Base-by-base conservation (phyloP, 2,888 invertebrate species). In the Scaptomyza cyrtandrae region DNA sequence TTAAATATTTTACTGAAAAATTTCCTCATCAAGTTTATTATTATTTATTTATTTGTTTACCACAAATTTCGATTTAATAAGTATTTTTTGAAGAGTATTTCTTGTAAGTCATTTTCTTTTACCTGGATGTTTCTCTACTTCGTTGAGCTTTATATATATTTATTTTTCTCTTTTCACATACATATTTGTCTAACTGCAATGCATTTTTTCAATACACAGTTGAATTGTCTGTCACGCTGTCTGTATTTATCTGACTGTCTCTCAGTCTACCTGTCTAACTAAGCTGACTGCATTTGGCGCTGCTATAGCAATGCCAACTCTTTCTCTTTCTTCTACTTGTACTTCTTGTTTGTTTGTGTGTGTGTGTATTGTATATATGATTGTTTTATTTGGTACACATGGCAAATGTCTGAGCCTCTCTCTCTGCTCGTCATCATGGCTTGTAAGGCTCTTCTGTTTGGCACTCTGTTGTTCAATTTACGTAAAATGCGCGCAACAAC, bases 391-490 rank as follows among this genome's bases (percentile, higher is more conserved):
- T 52, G 66, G 78, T 50, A 49, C 45, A 50, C 33, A 33, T 29
- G 29, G 49, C 49, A 55, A 70, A 65, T 76, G 71, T 62, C 52
- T 57, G 58, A 44, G 39, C 55, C 56, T 64, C 49, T 33, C 10
- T 19, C 27, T 33, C 29, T 29, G 29, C 33, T 10, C 35, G 5
- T 35, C 35, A 35, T 35, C 4, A 13, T 46, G 70, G 50, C 74
- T 84, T 79, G 61, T 52, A 66, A 79, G 78, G 67, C 65, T 56
- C 73, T 53, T 60, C 55, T 60, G 44, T 37, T 53, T 45, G 52
- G 49, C 35, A 50, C 16, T 59, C 68, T 75, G 85, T 80, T 85
- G 88, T 85, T 85, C 87, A 86, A 88, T 88, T 88, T 86, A 78
- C 76, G 81, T 85, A 65, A 80, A 88, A 78, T 71, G 88, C 84